These are phyloP conservation scores for Orgyia antiqua DNA, from an alignment of 2,888 invertebrate species.

Conservation along the genomic window DNA sequence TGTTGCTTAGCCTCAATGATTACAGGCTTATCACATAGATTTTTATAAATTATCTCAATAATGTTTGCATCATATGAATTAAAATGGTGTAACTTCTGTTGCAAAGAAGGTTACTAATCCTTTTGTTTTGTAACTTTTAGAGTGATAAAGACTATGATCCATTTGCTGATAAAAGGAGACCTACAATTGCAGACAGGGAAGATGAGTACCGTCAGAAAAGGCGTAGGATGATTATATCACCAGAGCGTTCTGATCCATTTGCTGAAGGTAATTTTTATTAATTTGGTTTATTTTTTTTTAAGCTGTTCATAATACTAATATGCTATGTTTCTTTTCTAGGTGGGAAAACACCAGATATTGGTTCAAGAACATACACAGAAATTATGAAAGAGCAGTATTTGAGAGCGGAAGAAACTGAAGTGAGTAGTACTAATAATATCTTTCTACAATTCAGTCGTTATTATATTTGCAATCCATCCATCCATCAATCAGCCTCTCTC, in stretches of 20 bases:
- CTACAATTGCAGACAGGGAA: constrained; percentile 96
- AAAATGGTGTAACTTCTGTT: too few relatives aligned
- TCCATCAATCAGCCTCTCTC: too few relatives aligned
- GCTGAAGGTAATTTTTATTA: constrained; percentile 88
- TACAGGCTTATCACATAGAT: too few relatives aligned
- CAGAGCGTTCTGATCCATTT: constrained; percentile 98
- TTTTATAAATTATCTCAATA: too few relatives aligned
- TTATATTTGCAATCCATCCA: not conserved
- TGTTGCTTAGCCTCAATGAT: too few relatives aligned
- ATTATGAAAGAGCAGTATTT: constrained; percentile 98
- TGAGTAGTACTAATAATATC: constrained; percentile 73
- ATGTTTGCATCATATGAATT: too few relatives aligned
- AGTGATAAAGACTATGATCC: constrained; percentile 96
- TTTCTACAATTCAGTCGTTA: not conserved
- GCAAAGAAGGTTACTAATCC: too few relatives aligned
- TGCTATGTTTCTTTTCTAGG: constrained; percentile 71
- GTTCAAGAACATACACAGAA: constrained; percentile 95
- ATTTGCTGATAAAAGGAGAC: constrained; percentile 93
- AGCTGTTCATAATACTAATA: not conserved
- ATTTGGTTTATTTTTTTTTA: not conserved
- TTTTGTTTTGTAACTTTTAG: too few relatives aligned
- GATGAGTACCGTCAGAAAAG: constrained; percentile 96
- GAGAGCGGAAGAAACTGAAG: constrained; percentile 94
- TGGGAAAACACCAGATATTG: constrained; percentile 98
- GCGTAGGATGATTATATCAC: constrained; percentile 95